A percentile compares a stretch with the other conserved stretches of the same genome.
Evolutionary conservation across 1,140 invertebrate genomes (phyloP).

Genomic region (Drosophila funebris): DNA sequence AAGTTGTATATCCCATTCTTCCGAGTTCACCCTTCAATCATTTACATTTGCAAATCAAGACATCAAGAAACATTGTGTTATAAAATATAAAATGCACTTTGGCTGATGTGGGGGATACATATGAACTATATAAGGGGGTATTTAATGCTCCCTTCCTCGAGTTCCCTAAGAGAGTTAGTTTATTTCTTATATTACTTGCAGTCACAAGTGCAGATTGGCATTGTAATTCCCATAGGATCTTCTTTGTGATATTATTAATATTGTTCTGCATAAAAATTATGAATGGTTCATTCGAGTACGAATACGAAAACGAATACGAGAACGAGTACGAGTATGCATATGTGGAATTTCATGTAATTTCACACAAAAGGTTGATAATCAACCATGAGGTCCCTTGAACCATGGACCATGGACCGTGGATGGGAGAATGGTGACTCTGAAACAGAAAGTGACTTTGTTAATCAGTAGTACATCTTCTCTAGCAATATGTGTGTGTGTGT

Average conservation of each 20-base stretch:
- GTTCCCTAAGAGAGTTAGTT: background rate
- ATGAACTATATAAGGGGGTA: no score
- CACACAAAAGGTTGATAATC: background rate
- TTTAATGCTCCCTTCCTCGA: background rate
- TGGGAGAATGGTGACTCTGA: background rate
- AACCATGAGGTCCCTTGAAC: background rate
- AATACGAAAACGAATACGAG: no score
- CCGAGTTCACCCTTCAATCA: no score
- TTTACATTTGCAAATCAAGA: no score
- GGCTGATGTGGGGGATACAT: no score
- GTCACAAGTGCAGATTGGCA: background rate
- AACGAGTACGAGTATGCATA: no score
- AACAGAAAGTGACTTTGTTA: constrained; percentile 1
- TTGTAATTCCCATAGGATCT: background rate
- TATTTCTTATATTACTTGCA: background rate
- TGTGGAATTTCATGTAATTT: background rate
- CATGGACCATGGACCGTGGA: background rate
- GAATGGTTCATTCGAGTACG: background rate
- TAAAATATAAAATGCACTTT: no score
- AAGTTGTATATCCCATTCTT: no score
- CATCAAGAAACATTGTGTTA: no score
- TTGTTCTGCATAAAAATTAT: background rate
- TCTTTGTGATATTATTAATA: background rate
- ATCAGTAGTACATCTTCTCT: background rate
- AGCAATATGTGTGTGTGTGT: background rate